Conservation (phyloP, 2,113 vertebrate species). For the Rhegmatorhina hoffmannsi region DNA sequence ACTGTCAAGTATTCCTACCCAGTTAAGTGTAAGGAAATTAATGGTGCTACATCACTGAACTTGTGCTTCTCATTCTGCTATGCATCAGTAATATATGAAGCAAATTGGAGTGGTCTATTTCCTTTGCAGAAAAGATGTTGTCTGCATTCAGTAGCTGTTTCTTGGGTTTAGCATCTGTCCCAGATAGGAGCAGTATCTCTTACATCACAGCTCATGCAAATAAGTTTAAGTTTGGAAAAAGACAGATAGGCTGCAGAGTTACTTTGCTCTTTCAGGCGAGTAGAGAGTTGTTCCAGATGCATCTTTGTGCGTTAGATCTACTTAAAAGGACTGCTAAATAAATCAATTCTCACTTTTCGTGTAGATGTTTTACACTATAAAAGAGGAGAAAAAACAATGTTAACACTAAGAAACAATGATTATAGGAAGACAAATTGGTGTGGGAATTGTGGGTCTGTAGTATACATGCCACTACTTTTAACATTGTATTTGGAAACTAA, state of each 20-base stretch:
- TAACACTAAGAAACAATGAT: constrained; percentile 18
- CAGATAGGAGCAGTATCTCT: neutral
- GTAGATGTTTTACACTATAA: constrained; percentile 10
- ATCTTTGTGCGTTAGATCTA: neutral
- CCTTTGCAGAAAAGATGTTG: neutral
- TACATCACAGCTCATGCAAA: neutral
- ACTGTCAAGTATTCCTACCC: neutral
- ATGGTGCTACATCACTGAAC: neutral
- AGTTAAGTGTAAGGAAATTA: neutral
- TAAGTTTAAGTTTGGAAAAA: neutral
- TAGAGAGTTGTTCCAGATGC: neutral
- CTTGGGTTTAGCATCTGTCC: neutral
- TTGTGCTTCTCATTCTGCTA: neutral
- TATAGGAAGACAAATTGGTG: constrained; percentile 6
- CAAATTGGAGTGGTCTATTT: neutral
- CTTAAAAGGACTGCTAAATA: constrained; percentile 53
- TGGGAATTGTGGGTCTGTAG: neutral
- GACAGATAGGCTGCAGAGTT: neutral
- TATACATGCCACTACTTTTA: neutral
- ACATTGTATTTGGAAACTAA: neutral
- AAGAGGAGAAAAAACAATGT: neutral
- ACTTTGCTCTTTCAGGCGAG: neutral
- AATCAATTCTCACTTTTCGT: constrained; percentile 39
- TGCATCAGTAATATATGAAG: neutral
- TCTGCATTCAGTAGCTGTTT: neutral